Evolutionary conservation across 2,888 invertebrate genomes (phyloP), one percentile per base, ranked within the genome.

Genomic region (Coelopa pilipes): DNA sequence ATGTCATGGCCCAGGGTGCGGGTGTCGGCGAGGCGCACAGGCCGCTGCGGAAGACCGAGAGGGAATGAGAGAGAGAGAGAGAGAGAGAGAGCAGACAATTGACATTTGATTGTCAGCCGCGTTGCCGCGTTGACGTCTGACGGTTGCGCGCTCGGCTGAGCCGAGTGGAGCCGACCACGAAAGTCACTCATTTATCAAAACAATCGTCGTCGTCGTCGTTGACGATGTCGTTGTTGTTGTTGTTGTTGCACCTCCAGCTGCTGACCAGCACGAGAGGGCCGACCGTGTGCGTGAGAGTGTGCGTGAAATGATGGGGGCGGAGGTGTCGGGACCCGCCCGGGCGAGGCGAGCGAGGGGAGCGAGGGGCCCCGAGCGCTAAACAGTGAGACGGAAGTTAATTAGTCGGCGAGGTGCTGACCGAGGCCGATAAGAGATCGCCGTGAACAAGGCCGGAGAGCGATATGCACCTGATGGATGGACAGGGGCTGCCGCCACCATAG

Each of bases 21-120:
- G 57, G 21, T 21, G 24, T 17, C 12, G 62, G 70, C 70, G 60
- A 73, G 66, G 67, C 65, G 13, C 62, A 62, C n/a, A 34, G 17
- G 45, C 45, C 13, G 34, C 34, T 15, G 53, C 53, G 46, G 4
- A 49, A 60, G 53, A 55, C n/a, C n/a, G 21, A 13, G 17, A 49
- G 11, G 24, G 50, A 47, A 49, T 19, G 1, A 34, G 24, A 1
- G 1, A 47, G 13, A 49, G 46, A 57, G 45, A 69, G 60, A 57
- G 69, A 65, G 49, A 19, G n/a, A 53, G 13, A 55, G n/a, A n/a
- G 21, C 45, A 66, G 24, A 65, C 66, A 66, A 66, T 65, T 65
- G 50, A 49, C 50, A 21, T 49, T 66, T 66, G 50, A 66, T 66
- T 66, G 66, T 66, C 50, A 34, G 24, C n/a, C 34, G 45, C 50